Evolutionary conservation across 2,888 invertebrate species (phyloP).

Genomic region (Lithophane ornitopus): DNA sequence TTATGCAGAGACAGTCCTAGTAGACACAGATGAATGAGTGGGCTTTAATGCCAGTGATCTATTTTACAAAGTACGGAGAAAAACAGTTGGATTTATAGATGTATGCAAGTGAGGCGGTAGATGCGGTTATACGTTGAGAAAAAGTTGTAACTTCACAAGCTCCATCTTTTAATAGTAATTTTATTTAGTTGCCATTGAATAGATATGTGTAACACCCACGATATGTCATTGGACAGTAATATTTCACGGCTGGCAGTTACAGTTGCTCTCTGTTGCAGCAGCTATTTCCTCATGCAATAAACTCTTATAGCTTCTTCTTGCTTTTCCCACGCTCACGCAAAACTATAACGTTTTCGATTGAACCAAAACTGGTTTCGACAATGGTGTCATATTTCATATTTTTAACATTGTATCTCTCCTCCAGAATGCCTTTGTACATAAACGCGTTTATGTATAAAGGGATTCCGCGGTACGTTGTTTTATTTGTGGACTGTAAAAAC

Average conservation of each 20-base stretch:
- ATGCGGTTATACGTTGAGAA: constrained; percentile 7
- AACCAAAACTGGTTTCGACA: constrained; percentile 67
- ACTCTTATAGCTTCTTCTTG: constrained; percentile 62
- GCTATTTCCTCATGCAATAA: constrained; percentile 69
- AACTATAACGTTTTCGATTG: constrained; percentile 67
- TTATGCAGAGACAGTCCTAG: constrained; percentile 42
- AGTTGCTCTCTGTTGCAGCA: constrained; percentile 63
- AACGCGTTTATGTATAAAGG: constrained; percentile 59
- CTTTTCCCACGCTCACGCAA: constrained; percentile 76
- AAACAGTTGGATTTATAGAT: constrained; percentile 23
- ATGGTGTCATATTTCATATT: constrained; percentile 73
- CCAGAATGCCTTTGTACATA: constrained; percentile 64
- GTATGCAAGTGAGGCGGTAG: constrained; percentile 1
- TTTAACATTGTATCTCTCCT: constrained; percentile 61
- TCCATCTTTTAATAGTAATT: constrained; percentile 52
- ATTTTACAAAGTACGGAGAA: constrained; percentile 25
- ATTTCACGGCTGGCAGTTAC: constrained; percentile 57
- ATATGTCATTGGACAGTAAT: constrained; percentile 55
- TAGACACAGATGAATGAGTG: constrained; percentile 61
- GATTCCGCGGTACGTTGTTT: constrained; percentile 63
- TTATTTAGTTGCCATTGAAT: constrained; percentile 51
- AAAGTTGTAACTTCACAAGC: constrained; percentile 35
- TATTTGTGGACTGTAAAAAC: constrained; percentile 70
- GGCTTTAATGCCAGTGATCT: constrained; percentile 38
- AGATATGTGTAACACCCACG: constrained; percentile 67